Conservation (phyloP, 2,888 invertebrate species). For the Aphidoletes aphidimyza region DNA sequence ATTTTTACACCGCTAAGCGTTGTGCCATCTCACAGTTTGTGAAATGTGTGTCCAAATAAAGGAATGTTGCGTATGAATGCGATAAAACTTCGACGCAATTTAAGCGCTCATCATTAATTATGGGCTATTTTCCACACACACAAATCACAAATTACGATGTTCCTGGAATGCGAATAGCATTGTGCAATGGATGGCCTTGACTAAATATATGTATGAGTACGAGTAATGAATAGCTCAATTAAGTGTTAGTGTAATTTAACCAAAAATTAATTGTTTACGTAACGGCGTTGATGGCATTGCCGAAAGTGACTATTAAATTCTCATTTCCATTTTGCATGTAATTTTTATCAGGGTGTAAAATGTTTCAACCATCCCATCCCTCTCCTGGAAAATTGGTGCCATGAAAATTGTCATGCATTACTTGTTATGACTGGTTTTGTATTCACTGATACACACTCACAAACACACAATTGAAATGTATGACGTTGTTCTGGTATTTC, state of each 20-base stretch:
- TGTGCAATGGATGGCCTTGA: no score
- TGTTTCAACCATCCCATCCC: no score
- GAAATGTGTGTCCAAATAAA: background rate
- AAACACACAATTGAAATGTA: background rate
- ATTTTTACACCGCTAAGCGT: no score
- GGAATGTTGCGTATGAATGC: background rate
- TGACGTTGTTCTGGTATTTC: background rate
- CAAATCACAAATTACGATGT: no score
- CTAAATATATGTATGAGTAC: background rate
- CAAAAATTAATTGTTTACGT: slow-evolving; percentile 4
- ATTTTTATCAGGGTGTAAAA: background rate
- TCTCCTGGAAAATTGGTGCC: background rate
- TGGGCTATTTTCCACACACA: no score
- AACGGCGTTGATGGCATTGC: slow-evolving; percentile 38
- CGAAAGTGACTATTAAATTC: slow-evolving; percentile 5
- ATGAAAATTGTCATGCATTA: background rate
- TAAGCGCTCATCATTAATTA: no score
- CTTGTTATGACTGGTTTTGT: no score
- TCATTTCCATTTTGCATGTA: slow-evolving; percentile 16
- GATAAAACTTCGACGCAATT: no score
- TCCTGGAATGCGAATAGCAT: no score
- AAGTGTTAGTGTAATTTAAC: slow-evolving; percentile 1
- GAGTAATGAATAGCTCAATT: slow-evolving; percentile 16
- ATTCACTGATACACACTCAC: no score
- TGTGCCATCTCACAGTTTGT: no score